A percentile compares a stretch with the other conserved stretches of the same genome.
These are phyloP conservation scores for Stenodera caucasica DNA, from an alignment of 2,888 invertebrate species.

Conservation along the genomic window DNA sequence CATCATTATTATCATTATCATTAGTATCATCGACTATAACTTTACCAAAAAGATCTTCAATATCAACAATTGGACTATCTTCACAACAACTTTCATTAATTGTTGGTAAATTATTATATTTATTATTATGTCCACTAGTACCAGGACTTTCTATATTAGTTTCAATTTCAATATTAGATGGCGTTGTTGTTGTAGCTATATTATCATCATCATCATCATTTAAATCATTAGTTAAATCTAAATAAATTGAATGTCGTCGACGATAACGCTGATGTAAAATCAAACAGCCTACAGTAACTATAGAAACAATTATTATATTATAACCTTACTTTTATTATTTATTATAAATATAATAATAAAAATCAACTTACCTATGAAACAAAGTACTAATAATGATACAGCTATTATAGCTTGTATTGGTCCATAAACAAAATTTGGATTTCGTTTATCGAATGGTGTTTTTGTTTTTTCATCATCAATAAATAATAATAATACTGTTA, in stretches of 20 bases:
- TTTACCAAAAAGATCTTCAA: constrained; percentile 62
- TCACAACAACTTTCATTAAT: constrained; percentile 58
- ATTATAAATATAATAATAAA: too few species aligned
- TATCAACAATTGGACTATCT: constrained; percentile 60
- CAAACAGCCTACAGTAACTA: constrained; percentile 79
- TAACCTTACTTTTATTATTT: not conserved
- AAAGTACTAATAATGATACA: constrained; percentile 74
- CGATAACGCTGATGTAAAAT: constrained; percentile 81
- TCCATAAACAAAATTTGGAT: constrained; percentile 78
- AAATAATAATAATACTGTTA: constrained; percentile 67
- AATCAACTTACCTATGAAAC: constrained; percentile 70
- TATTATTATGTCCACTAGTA: constrained; percentile 33
- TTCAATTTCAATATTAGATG: constrained; percentile 39
- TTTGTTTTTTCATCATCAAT: constrained; percentile 56
- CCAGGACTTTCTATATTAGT: constrained; percentile 32
- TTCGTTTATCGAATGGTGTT: constrained; percentile 62
- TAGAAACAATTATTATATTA: too few species aligned
- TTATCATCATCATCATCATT: constrained; percentile 46
- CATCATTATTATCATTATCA: constrained; percentile 8
- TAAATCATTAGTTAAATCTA: constrained; percentile 64
- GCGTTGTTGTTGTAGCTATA: constrained; percentile 19
- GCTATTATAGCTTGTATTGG: constrained; percentile 76
- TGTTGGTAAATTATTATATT: constrained; percentile 48
- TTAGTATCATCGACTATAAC: constrained; percentile 68
- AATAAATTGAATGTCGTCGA: constrained; percentile 68